These are phyloP conservation scores for Cremastobaeus sp. DNA, from an alignment of 2,888 invertebrate genomes.

Conservation along the genomic window DNA sequence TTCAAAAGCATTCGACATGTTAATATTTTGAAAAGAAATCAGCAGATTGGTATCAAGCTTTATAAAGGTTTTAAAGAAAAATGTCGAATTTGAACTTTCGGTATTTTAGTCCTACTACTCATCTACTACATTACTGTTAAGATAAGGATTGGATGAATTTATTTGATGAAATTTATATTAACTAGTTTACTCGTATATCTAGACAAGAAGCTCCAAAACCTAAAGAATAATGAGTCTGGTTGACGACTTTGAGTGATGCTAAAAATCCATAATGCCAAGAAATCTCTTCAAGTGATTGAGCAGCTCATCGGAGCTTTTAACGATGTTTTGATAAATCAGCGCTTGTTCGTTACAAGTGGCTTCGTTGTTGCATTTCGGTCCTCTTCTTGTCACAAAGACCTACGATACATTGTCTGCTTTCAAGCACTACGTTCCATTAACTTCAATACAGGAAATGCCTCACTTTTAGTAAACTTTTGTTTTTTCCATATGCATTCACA, in stretches of 20 bases:
- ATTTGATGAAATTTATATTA: conserved; percentile 16
- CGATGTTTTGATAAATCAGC: conserved; percentile 82
- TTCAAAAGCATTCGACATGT: no score
- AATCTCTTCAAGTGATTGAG: conserved; percentile 86
- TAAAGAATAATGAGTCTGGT: conserved; percentile 54
- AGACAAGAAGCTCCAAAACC: conserved; percentile 19
- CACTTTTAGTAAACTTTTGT: not conserved
- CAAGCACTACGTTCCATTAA: conserved; percentile 84
- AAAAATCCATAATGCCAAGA: conserved; percentile 85
- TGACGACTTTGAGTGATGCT: conserved; percentile 63
- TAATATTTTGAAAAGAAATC: no score
- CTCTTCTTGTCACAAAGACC: conserved; percentile 82
- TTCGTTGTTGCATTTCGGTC: conserved; percentile 73
- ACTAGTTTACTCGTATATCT: conserved; percentile 13
- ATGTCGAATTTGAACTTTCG: no score
- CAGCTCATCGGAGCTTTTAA: conserved; percentile 86
- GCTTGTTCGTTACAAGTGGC: conserved; percentile 67
- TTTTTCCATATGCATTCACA: not conserved
- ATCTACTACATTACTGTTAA: no score
- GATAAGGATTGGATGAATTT: conserved; percentile 16
- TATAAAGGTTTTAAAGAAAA: no score
- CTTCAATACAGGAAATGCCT: conserved; percentile 81
- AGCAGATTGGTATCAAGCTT: no score
- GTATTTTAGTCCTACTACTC: no score
- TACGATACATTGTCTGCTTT: conserved; percentile 85